These are phyloP conservation scores for Trachymyrmex cornetzi DNA, from an alignment of 1,140 invertebrate genomes.

Conservation along the genomic window DNA sequence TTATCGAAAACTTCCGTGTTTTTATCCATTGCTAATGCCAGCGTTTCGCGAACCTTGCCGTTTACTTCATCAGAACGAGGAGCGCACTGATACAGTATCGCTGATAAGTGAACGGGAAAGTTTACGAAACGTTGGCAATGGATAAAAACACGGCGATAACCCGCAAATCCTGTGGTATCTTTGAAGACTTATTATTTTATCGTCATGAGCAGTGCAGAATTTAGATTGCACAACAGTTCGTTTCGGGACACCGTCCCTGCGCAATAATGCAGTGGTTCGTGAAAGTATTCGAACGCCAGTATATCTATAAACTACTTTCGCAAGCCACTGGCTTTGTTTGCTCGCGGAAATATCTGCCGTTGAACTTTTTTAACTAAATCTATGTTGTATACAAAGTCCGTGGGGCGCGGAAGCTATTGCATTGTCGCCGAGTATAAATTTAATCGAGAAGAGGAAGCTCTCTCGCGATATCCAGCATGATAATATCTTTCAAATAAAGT, in stretches of 20 bases:
- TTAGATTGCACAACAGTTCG: neutral
- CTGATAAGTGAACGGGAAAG: too few relatives aligned
- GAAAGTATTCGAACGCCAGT: slow-evolving; percentile 13
- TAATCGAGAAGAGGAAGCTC: neutral
- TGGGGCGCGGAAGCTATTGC: neutral
- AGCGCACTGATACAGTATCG: too few relatives aligned
- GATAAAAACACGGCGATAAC: too few relatives aligned
- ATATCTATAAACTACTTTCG: slow-evolving; percentile 26
- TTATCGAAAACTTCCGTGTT: too few relatives aligned
- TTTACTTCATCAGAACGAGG: too few relatives aligned
- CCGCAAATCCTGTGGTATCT: too few relatives aligned
- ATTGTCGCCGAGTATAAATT: slow-evolving; percentile 16
- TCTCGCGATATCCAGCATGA: slow-evolving; percentile 3
- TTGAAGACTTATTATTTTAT: neutral
- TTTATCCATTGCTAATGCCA: too few relatives aligned
- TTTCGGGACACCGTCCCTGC: neutral
- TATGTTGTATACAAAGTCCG: neutral
- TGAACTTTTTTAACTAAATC: slow-evolving; percentile 10
- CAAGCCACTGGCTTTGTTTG: slow-evolving; percentile 38
- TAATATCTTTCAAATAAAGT: slow-evolving; percentile 21
- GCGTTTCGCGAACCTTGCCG: too few relatives aligned
- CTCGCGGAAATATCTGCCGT: neutral
- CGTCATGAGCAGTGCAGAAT: neutral
- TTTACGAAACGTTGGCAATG: too few relatives aligned
- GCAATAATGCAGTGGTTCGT: neutral